Conservation (phyloP, 2,888 invertebrate genomes). For the Cephus nigrinus region DNA sequence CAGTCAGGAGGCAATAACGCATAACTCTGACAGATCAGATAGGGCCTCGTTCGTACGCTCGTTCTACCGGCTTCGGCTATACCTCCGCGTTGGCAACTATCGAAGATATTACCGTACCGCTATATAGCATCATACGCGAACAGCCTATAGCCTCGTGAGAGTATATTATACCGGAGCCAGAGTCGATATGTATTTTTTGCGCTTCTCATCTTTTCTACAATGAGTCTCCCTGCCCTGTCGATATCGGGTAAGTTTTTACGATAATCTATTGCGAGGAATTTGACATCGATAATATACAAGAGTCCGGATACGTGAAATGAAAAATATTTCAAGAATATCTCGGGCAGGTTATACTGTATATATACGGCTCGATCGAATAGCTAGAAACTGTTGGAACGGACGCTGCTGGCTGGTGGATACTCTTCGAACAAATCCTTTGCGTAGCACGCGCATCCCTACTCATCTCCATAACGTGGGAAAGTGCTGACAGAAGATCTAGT, state of each 20-base stretch:
- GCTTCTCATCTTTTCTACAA: not conserved
- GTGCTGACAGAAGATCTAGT: conserved; percentile 43
- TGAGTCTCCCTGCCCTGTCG: not conserved
- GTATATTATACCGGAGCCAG: not conserved
- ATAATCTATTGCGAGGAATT: not conserved
- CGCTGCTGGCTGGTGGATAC: not conserved
- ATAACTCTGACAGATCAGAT: conserved; percentile 55
- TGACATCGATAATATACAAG: not conserved
- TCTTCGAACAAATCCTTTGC: not conserved
- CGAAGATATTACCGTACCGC: not conserved
- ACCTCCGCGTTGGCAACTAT: not conserved
- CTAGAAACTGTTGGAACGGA: not conserved
- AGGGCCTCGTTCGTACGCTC: conserved; percentile 12
- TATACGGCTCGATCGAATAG: not conserved
- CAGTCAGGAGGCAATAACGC: conserved; percentile 43
- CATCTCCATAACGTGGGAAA: conserved; percentile 25
- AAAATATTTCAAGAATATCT: not conserved
- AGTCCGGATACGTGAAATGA: not conserved
- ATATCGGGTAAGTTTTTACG: not conserved
- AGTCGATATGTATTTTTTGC: not conserved
- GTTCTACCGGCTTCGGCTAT: not conserved
- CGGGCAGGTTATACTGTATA: not conserved
- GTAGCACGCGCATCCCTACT: not conserved
- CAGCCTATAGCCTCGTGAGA: not conserved
- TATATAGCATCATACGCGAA: not conserved